Percentiles rank a stretch among this genome's conserved stretches.
Conservation (phyloP, 2,113 vertebrate genomes). For the Gasterosteus nipponicus region DNA sequence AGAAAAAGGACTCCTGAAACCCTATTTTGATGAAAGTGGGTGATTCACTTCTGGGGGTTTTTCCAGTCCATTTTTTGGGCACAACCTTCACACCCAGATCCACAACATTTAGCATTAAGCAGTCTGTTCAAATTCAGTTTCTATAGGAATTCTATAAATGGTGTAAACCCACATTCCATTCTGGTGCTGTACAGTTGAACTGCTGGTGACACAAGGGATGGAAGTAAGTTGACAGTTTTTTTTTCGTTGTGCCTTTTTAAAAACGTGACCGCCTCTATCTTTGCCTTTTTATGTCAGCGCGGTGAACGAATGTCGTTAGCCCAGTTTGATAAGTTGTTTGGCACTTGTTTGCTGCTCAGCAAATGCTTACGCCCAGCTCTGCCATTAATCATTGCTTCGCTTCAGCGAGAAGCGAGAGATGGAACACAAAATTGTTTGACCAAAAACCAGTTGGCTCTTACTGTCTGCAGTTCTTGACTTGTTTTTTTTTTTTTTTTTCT, state of each 20-base stretch:
- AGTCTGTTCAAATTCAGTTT: slow-evolving; percentile 34
- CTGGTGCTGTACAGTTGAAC: slow-evolving; percentile 19
- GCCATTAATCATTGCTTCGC: neutral
- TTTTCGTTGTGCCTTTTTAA: slow-evolving; percentile 49
- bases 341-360: neutral
- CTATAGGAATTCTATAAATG: neutral
- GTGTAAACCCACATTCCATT: slow-evolving; percentile 26
- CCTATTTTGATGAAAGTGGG: neutral
- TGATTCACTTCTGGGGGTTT: slow-evolving; percentile 32
- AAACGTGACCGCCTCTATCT: slow-evolving; percentile 6
- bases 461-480: neutral
- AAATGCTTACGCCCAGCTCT: neutral
- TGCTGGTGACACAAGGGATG: slow-evolving; percentile 16
- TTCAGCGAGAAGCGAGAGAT: slow-evolving; percentile 5
- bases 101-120: slow-evolving; percentile 39
- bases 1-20: slow-evolving; percentile 50
- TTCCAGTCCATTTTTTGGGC: slow-evolving; percentile 50
- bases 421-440: slow-evolving; percentile 14
- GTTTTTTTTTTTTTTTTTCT: neutral
- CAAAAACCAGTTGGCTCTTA: slow-evolving; percentile 26
- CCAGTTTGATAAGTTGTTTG: neutral
- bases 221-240: neutral
- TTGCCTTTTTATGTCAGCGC: slow-evolving; percentile 1
- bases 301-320: slow-evolving; percentile 1
- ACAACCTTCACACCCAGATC: slow-evolving; percentile 23